Conservation (phyloP, 2,797 vertebrate species). For the Tinamus major region DNA sequence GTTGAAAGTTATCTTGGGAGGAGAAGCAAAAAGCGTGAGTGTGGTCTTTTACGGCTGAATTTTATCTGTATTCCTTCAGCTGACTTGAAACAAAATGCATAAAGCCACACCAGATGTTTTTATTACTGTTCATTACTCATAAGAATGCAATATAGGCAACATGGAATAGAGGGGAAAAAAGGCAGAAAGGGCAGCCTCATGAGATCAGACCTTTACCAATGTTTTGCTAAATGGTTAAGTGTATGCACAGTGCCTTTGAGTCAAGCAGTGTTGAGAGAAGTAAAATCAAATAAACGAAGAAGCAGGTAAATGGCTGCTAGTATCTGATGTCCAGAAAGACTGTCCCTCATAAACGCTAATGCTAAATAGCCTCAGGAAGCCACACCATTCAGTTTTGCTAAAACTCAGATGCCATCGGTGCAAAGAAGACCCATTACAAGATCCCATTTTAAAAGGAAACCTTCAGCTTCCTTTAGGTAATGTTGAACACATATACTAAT, state of each 20-base stretch:
- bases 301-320: background rate
- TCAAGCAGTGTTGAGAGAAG: background rate
- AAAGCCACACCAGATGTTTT: conserved; percentile 38
- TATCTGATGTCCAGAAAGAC: background rate
- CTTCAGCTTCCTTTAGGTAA: background rate
- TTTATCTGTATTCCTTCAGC: conserved; percentile 40
- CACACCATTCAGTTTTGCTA: background rate
- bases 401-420: background rate
- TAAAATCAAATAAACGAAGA: background rate
- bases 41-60: conserved; percentile 3
- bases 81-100: background rate
- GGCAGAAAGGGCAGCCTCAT: background rate
- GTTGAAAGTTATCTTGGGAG: conserved; percentile 2
- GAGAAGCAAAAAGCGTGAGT: conserved; percentile 29
- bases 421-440: background rate
- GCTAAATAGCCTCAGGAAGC: background rate
- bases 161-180: rapidly evolving
- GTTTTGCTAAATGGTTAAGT: background rate
- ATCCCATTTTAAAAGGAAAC: background rate
- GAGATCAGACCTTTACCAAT: background rate
- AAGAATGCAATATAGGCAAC: background rate
- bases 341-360: background rate
- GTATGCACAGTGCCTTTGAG: background rate
- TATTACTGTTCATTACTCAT: background rate
- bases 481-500: background rate